phyloP scores from a whole-genome alignment of 2,113 vertebrate genomes.

The Dipodomys ordii region DNA sequence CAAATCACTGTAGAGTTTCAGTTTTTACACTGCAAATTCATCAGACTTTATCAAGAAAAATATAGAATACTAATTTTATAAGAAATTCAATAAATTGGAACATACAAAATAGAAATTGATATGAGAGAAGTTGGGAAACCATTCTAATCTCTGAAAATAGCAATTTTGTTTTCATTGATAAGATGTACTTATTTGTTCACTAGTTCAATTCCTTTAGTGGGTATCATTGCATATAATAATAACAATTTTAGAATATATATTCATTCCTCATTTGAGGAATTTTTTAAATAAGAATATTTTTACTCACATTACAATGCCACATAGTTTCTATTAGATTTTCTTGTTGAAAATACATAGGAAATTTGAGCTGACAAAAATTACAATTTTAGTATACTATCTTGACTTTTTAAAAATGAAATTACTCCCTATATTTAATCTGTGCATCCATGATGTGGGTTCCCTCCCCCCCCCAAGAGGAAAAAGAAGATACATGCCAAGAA shows the following conservation, averaged over 20 bases:
- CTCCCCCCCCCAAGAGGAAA: background rate
- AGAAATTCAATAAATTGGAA: background rate
- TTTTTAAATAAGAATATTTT: slow-evolving; percentile 42
- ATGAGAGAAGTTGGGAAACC: background rate
- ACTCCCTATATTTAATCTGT: slow-evolving; percentile 1
- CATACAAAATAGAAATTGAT: background rate
- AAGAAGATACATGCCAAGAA: slow-evolving; percentile 3
- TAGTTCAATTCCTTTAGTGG: background rate
- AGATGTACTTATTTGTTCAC: background rate
- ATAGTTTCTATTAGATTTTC: slow-evolving; percentile 17
- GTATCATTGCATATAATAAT: background rate
- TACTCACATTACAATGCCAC: slow-evolving; percentile 30
- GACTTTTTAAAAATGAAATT: slow-evolving; percentile 45
- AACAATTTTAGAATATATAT: background rate
- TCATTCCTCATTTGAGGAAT: slow-evolving; percentile 12
- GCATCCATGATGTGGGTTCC: background rate
- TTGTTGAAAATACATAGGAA: slow-evolving; percentile 55
- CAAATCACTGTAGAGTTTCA: background rate
- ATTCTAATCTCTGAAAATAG: background rate
- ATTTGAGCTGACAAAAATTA: slow-evolving; percentile 32
- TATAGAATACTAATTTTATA: background rate
- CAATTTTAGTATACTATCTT: background rate
- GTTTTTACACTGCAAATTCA: background rate
- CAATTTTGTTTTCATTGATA: background rate
- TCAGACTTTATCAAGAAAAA: background rate